phyloP scores from a whole-genome alignment of 2,888 invertebrate species.

The Anthoptus insignis region DNA sequence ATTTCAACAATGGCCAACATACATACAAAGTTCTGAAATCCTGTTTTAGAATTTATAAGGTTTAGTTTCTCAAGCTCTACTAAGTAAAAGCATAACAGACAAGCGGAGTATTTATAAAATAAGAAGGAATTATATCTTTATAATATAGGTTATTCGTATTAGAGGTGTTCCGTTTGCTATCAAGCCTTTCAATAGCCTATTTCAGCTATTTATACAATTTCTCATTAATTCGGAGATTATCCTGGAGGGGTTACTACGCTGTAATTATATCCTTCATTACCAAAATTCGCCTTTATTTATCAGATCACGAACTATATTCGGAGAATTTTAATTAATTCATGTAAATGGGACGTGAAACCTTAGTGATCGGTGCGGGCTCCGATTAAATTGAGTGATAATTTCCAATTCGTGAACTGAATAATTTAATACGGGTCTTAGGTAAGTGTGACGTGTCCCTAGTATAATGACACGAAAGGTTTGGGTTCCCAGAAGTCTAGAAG shows the following conservation, averaged over 20 bases:
- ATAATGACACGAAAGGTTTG: too few species aligned
- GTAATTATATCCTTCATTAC: slow-evolving; percentile 6
- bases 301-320: slow-evolving; percentile 17
- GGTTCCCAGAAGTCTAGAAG: too few species aligned
- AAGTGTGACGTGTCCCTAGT: not conserved
- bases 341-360: slow-evolving; percentile 30
- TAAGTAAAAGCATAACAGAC: too few species aligned
- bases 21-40: too few species aligned
- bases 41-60: too few species aligned
- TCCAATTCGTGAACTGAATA: slow-evolving; percentile 32
- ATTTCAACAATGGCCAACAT: too few species aligned
- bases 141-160: too few species aligned
- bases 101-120: too few species aligned
- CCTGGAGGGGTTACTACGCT: not conserved
- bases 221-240: not conserved
- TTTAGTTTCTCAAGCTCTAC: too few species aligned
- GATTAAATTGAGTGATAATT: slow-evolving; percentile 34
- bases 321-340: slow-evolving; percentile 34
- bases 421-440: slow-evolving; percentile 11
- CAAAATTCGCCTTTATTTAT: slow-evolving; percentile 6
- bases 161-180: too few species aligned
- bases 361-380: slow-evolving; percentile 21
- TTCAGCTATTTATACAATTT: not conserved
- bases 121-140: too few species aligned
- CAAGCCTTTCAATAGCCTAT: too few species aligned